Percentiles rank a stretch among this genome's conserved stretches.
phyloP scores from a whole-genome alignment of 2,888 invertebrate genomes.

The Meghimatium bilineatum region DNA sequence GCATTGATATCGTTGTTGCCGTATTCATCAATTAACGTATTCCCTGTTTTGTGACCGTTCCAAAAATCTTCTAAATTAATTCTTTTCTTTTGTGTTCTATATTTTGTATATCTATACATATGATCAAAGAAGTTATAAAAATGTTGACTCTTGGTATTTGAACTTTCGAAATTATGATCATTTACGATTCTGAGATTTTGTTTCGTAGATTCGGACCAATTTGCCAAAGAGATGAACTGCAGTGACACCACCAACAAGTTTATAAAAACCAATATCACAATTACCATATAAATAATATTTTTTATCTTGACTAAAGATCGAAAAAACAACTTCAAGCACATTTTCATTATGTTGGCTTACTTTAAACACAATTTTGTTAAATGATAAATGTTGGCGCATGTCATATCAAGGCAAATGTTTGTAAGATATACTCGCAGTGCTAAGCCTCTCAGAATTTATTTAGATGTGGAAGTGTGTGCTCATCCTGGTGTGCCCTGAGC shows the following conservation, averaged over 20 bases:
- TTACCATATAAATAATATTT: neutral
- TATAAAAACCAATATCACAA: neutral
- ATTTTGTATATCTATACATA: neutral
- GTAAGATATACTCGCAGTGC: too few relatives aligned
- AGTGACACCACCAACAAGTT: neutral
- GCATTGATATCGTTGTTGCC: neutral
- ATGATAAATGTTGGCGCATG: too few relatives aligned
- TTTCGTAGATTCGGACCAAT: neutral
- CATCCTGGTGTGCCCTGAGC: too few relatives aligned
- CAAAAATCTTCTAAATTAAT: constrained; percentile 36
- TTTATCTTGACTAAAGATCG: neutral
- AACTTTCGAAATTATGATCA: neutral
- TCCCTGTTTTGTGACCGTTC: constrained; percentile 35
- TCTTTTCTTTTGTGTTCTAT: neutral
- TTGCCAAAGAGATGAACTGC: neutral
- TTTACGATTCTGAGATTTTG: neutral
- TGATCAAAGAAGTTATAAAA: neutral
- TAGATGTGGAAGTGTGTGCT: too few relatives aligned
- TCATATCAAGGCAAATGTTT: too few relatives aligned
- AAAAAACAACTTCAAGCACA: neutral
- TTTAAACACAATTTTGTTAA: too few relatives aligned
- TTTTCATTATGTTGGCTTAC: neutral
- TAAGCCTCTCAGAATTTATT: too few relatives aligned
- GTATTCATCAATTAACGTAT: constrained; percentile 49
- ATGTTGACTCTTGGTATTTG: neutral